Evolutionary conservation across 1,140 invertebrate genomes (phyloP).

Genomic region (Drosophila auraria): DNA sequence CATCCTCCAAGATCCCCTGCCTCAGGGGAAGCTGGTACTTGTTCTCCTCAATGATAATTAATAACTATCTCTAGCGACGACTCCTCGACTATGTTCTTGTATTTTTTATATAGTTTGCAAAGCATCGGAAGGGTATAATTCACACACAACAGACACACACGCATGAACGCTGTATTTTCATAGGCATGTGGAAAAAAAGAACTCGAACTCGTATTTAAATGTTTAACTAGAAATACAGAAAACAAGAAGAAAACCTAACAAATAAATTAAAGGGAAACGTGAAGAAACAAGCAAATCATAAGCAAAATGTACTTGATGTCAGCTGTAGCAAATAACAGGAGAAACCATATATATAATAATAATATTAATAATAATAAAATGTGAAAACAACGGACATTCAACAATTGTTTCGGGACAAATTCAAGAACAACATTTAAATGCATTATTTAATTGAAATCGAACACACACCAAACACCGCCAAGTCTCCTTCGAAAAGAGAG

Average conservation of each 20-base stretch:
- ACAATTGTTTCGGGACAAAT: conserved; percentile 46
- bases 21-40: background rate
- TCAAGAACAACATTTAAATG: conserved; percentile 32
- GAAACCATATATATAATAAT: conserved; percentile 45
- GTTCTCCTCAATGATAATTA: background rate
- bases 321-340: conserved; percentile 67
- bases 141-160: conserved; percentile 35
- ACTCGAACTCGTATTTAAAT: conserved; percentile 71
- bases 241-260: conserved; percentile 25
- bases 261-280: conserved; percentile 25
- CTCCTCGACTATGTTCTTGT: background rate
- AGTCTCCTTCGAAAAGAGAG: conserved; percentile 3
- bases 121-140: conserved; percentile 66
- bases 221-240: conserved; percentile 71
- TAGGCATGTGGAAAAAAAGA: conserved; percentile 48
- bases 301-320: conserved; percentile 80
- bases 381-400: conserved; percentile 45
- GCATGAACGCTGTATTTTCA: conserved; percentile 74
- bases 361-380: conserved; percentile 53
- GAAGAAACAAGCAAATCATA: conserved; percentile 56
- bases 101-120: conserved; percentile 57
- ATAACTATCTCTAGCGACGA: background rate
- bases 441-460: conserved; percentile 49
- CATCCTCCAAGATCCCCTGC: too few species aligned
- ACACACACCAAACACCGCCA: conserved; percentile 8